Base-by-base conservation (phyloP, 2,113 vertebrate genomes). In the Hemichromis elongatus region DNA sequence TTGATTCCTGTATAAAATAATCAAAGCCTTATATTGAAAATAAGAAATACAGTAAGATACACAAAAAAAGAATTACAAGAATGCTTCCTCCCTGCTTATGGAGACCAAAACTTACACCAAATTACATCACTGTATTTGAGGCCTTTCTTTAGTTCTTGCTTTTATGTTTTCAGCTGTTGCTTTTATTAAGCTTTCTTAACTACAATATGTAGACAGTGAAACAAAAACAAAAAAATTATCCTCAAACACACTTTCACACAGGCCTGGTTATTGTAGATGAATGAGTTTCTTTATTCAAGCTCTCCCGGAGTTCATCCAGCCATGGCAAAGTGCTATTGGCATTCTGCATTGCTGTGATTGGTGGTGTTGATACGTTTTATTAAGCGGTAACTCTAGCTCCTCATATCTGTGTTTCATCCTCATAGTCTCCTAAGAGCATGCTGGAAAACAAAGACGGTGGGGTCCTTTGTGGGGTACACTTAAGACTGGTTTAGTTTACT, bases 401-500 rank as follows among this genome's bases (percentile, higher is more conserved):
- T 91, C 84, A 83, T 88, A 77, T 89, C 88, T 90, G 81, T 56
- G 86, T 86, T 93, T 90, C 86, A 81, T 90, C 84, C 88, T 90
- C 82, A 66, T 80, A 86, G 89, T 87, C 93, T 88, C 86, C 88
- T 80, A 88, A 90, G 90, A 90, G 92, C 73, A 77, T 75, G 88
- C 83, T 83, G 5, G 57, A 52, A 92, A 83, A 93, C 90, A 92
- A 92, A 93, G 93, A 86, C 91, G 57, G 73, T 88, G 77, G 87
- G 89, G 79, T 85, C 90, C 78, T 93, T 88, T 90, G 86, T 81
- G 89, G 80, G 89, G 90, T 91, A 79, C 86, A 77, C 88, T 78
- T 14, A 91, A 84, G 86, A 88, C 90, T 70, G 89, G 82, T 92
- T 92, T 84, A 90, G 93, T 96, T 96, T 95, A 96, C 94, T 93